These are phyloP conservation scores for Cryptomyrus ogoouensis DNA, from an alignment of 2,113 vertebrate species.

Conservation along the genomic window DNA sequence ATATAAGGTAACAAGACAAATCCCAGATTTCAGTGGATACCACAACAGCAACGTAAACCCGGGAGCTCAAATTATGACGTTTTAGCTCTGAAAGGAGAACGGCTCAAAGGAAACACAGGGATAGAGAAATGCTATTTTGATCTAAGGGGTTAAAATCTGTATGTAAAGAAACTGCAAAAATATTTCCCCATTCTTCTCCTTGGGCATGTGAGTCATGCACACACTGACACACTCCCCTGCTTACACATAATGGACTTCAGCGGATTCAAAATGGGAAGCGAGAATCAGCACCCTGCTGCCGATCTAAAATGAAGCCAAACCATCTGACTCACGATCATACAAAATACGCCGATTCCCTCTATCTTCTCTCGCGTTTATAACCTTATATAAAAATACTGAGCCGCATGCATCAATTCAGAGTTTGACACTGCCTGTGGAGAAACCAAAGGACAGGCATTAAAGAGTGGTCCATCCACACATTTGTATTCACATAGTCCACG, in stretches of 20 bases:
- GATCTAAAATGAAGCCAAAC: not conserved
- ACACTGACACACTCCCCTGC: not conserved
- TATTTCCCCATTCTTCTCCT: not conserved
- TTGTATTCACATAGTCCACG: not conserved
- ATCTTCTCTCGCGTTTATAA: not conserved
- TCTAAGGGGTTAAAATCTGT: not conserved
- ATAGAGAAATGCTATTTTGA: not conserved
- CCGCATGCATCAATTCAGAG: not conserved
- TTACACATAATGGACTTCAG: not conserved
- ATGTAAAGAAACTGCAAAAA: not conserved
- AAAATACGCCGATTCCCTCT: not conserved
- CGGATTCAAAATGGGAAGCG: not conserved
- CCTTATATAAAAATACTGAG: not conserved
- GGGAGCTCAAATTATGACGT: not conserved
- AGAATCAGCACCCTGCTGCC: not conserved
- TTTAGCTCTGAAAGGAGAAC: too few relatives aligned
- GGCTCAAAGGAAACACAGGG: not conserved
- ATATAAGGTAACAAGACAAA: not conserved
- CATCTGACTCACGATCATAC: not conserved
- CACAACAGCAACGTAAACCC: not conserved
- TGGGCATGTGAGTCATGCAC: not conserved
- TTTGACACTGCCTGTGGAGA: not conserved
- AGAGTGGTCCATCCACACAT: not conserved
- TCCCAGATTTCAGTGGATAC: not conserved
- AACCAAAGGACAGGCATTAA: not conserved